These are phyloP conservation scores for Papilio aristodemus DNA, from an alignment of 1,140 invertebrate genomes.

Conservation along the genomic window DNA sequence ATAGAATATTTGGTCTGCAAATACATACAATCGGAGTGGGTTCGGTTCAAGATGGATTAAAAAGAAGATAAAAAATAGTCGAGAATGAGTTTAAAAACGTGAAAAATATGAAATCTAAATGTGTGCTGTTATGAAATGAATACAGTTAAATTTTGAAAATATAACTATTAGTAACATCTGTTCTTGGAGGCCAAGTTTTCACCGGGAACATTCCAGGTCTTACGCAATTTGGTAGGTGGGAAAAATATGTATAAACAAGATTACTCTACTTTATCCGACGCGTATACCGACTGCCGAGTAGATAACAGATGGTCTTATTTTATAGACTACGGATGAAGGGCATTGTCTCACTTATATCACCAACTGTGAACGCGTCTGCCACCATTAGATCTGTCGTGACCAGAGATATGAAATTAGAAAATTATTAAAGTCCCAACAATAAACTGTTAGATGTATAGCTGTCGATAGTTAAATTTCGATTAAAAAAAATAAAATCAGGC, in stretches of 20 bases:
- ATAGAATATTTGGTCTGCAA: not conserved
- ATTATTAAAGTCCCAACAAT: slow-evolving; percentile 33
- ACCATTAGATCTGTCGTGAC: slow-evolving; percentile 75
- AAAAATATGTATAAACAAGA: slow-evolving; percentile 34
- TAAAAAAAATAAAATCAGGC: slow-evolving; percentile 45
- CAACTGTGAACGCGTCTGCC: slow-evolving; percentile 71
- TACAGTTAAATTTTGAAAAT: not conserved
- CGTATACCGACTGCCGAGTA: slow-evolving; percentile 41
- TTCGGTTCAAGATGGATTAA: not conserved
- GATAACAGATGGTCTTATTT: slow-evolving; percentile 60
- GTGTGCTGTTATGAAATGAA: slow-evolving; percentile 10
- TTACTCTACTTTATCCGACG: slow-evolving; percentile 26
- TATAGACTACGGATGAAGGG: slow-evolving; percentile 79
- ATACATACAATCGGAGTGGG: not conserved
- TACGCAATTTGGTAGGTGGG: slow-evolving; percentile 28
- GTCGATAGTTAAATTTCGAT: slow-evolving; percentile 37
- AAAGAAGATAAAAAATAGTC: not conserved
- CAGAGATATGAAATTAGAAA: slow-evolving; percentile 55
- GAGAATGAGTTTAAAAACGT: not conserved
- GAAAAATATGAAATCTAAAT: not conserved
- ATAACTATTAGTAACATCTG: slow-evolving; percentile 9
- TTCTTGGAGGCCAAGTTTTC: slow-evolving; percentile 24
- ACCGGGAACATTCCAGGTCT: slow-evolving; percentile 21
- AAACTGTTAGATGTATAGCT: slow-evolving; percentile 42
- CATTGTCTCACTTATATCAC: slow-evolving; percentile 76